Percentiles rank a stretch among this genome's conserved stretches.
phyloP scores from a whole-genome alignment of 2,797 vertebrate genomes.

The Clamator glandarius region DNA sequence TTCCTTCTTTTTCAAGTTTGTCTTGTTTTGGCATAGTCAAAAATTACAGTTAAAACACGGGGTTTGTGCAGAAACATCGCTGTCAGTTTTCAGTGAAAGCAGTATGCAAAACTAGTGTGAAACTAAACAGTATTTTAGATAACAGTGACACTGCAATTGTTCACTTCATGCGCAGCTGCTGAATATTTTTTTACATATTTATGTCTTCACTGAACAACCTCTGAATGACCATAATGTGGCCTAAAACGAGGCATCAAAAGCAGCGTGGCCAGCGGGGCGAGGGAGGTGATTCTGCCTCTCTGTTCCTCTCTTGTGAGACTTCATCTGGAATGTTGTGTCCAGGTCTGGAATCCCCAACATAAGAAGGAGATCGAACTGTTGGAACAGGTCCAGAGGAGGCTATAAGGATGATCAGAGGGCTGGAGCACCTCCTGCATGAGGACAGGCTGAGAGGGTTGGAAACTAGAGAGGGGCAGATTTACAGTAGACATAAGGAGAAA shows the following conservation, averaged over 20 bases:
- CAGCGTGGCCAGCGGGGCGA: too few relatives aligned
- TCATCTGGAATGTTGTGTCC: too few relatives aligned
- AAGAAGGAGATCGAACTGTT: too few relatives aligned
- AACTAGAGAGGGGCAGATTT: too few relatives aligned
- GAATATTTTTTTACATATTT: not conserved
- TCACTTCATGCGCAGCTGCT: not conserved
- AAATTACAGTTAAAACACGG: not conserved
- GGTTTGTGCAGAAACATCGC: not conserved
- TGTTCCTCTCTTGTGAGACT: too few relatives aligned
- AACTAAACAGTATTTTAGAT: not conserved
- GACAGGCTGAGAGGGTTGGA: too few relatives aligned
- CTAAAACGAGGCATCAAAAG: not conserved
- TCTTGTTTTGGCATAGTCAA: not conserved
- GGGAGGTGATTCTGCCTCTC: too few relatives aligned
- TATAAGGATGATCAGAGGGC: too few relatives aligned
- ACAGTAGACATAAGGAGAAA: too few relatives aligned
- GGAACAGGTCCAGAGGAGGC: too few relatives aligned
- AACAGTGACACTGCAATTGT: fast-evolving
- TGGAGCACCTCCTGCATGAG: too few relatives aligned
- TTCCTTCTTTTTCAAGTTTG: not conserved
- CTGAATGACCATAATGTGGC: not conserved
- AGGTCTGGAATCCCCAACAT: too few relatives aligned
- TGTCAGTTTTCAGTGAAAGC: not conserved
- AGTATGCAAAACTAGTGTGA: not conserved
- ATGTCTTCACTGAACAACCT: not conserved